These are phyloP conservation scores for Schizotus pectinicornis DNA, from an alignment of 2,888 invertebrate species.

Conservation along the genomic window DNA sequence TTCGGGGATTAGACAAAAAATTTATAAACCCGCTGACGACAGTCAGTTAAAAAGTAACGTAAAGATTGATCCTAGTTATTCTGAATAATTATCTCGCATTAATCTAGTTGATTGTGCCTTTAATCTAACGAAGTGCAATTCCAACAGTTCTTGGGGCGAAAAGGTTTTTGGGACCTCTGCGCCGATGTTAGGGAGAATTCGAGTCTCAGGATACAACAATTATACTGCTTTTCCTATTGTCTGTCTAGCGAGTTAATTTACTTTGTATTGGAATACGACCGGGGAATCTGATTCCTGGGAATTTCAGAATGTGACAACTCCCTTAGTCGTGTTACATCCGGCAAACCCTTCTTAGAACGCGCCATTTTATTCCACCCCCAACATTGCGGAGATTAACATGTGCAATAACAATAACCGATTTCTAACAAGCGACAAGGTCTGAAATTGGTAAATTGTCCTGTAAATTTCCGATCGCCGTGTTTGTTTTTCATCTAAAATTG, in stretches of 20 bases:
- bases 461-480: constrained; percentile 19
- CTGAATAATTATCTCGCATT: constrained; percentile 28
- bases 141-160: constrained; percentile 25
- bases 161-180: constrained; percentile 28
- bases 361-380: constrained; percentile 13
- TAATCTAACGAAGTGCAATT: constrained; percentile 32
- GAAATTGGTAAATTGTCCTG: constrained; percentile 23
- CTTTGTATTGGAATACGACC: constrained; percentile 46
- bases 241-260: constrained; percentile 45
- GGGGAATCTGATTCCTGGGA: constrained; percentile 40
- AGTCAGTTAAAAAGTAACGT: constrained; percentile 8
- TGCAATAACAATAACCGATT: constrained; percentile 26
- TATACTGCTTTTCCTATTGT: constrained; percentile 39
- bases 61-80: constrained; percentile 30
- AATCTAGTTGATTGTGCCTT: constrained; percentile 30
- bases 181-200: constrained; percentile 22
- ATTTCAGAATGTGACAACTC: constrained; percentile 34
- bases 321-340: constrained; percentile 33
- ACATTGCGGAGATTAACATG: constrained; percentile 28
- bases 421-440: constrained; percentile 22
- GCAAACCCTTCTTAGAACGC: constrained; percentile 23
- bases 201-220: constrained; percentile 39
- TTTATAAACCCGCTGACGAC: constrained; percentile 4
- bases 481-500: constrained; percentile 31
- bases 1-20: background rate